Conservation (phyloP, 2,888 invertebrate genomes). For the Pammene aurita region DNA sequence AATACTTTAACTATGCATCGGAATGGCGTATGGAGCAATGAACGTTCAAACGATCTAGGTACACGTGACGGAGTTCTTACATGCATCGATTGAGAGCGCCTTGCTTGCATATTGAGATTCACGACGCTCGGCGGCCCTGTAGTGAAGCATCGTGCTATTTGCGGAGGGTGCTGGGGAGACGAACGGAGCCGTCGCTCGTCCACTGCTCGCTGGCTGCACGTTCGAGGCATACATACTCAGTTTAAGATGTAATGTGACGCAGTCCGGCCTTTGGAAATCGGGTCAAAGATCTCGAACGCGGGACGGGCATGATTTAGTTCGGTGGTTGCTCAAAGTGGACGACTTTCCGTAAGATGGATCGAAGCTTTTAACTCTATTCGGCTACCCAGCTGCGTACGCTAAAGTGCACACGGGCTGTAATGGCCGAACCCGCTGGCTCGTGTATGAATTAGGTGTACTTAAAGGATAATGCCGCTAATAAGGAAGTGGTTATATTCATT, state of each 20-base stretch:
- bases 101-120: constrained; percentile 39
- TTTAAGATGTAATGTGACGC: constrained; percentile 56
- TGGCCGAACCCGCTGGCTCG: constrained; percentile 61
- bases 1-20: constrained; percentile 66
- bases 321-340: constrained; percentile 72
- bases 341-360: constrained; percentile 75
- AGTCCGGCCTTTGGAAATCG: constrained; percentile 63
- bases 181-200: constrained; percentile 13
- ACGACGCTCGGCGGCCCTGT: constrained; percentile 17
- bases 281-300: constrained; percentile 66
- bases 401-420: constrained; percentile 56
- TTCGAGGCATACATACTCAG: constrained; percentile 16
- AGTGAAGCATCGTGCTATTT: constrained; percentile 34
- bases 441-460: constrained; percentile 64
- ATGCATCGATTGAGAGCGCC: constrained; percentile 36
- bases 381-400: constrained; percentile 65
- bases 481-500: constrained; percentile 45
- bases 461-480: constrained; percentile 23
- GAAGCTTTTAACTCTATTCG: constrained; percentile 78
- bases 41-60: constrained; percentile 28
- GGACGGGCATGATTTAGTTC: constrained; percentile 69
- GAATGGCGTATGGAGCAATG: constrained; percentile 44
- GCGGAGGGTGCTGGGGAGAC: constrained; percentile 19
- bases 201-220: constrained; percentile 31
- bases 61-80: constrained; percentile 34